Evolutionary conservation across 2,888 invertebrate species (phyloP).

Genomic region (Biston stratarius): DNA sequence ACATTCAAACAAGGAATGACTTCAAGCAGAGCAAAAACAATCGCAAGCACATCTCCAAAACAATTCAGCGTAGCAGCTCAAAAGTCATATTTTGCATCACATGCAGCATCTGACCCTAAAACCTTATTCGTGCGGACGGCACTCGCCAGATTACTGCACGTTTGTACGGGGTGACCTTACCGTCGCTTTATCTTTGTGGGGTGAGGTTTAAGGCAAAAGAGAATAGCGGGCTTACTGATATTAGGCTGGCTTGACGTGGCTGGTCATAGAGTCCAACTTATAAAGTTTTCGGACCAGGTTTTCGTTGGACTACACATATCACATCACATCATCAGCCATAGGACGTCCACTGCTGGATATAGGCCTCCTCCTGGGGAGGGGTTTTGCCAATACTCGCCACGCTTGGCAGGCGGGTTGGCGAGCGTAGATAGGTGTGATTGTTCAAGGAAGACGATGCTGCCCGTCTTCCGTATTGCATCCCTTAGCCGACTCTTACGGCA

Average conservation of each 20-base stretch:
- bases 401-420: too few species aligned
- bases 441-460: too few species aligned
- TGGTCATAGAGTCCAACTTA: background rate
- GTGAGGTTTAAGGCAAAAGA: background rate
- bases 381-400: too few species aligned
- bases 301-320: too few species aligned
- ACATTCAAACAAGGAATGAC: background rate
- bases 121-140: slow-evolving; percentile 44
- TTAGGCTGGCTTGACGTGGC: background rate
- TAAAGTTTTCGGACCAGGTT: background rate
- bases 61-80: background rate
- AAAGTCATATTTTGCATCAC: slow-evolving; percentile 32
- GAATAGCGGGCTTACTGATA: background rate
- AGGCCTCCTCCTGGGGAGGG: too few species aligned
- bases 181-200: slow-evolving; percentile 7
- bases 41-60: slow-evolving; percentile 3
- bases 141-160: slow-evolving; percentile 50
- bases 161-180: slow-evolving; percentile 39
- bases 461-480: too few species aligned
- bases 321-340: too few species aligned
- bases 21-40: background rate
- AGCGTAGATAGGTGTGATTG: too few species aligned
- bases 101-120: slow-evolving; percentile 46
- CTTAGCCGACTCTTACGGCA: too few species aligned
- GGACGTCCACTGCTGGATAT: too few species aligned